Percentiles rank a stretch among this genome's conserved stretches.
These are phyloP conservation scores for Drosophila albomicans DNA, from an alignment of 1,140 invertebrate species.

Conservation along the genomic window DNA sequence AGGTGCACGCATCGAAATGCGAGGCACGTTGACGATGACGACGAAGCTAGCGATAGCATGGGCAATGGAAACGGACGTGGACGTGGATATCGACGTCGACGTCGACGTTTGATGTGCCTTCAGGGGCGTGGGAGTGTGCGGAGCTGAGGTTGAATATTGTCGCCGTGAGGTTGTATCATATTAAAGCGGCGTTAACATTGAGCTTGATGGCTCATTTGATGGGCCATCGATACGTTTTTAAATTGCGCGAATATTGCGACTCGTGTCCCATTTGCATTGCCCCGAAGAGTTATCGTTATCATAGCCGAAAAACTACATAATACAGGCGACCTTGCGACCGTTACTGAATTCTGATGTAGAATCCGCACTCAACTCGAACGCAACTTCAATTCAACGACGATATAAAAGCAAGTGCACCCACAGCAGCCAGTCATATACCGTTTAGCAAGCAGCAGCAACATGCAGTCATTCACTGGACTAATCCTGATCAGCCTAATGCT, in stretches of 20 bases:
- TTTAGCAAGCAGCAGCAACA: conserved; percentile 54
- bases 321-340: conserved; percentile 68
- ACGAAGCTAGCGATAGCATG: conserved; percentile 25
- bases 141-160: not conserved
- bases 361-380: conserved; percentile 25
- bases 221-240: conserved; percentile 69
- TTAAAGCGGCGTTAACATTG: conserved; percentile 79
- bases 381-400: not conserved
- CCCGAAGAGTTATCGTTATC: conserved; percentile 66
- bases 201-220: conserved; percentile 74
- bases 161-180: conserved; percentile 53
- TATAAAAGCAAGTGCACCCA: conserved; percentile 70
- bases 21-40: conserved; percentile 67
- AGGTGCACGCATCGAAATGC: conserved; percentile 52
- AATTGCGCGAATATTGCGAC: conserved; percentile 71
- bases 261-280: conserved; percentile 58
- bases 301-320: conserved; percentile 45
- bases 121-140: not conserved
- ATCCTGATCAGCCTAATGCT: conserved; percentile 50
- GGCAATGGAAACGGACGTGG: conserved; percentile 23
- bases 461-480: conserved; percentile 44
- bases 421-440: conserved; percentile 72
- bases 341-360: conserved; percentile 82
- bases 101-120: conserved; percentile 11
- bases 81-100: not conserved